Conservation (phyloP, 2,888 invertebrate genomes). For the Monopis laevigella region DNA sequence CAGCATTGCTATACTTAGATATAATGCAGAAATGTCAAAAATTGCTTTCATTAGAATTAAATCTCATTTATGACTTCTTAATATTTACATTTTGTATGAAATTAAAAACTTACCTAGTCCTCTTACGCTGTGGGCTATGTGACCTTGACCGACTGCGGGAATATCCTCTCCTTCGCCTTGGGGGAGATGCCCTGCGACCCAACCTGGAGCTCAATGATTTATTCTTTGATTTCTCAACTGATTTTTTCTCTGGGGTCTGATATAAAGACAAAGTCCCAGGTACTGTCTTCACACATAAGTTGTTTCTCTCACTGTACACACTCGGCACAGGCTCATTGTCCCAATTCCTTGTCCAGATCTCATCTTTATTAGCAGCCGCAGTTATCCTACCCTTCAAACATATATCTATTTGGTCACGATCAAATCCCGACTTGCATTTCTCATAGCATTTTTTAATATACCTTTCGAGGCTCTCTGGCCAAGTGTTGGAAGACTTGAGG, state of each 20-base stretch:
- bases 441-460: slow-evolving; percentile 94
- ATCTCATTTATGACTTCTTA: no score
- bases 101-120: slow-evolving; percentile 53
- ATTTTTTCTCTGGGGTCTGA: slow-evolving; percentile 57
- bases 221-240: slow-evolving; percentile 28
- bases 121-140: slow-evolving; percentile 60
- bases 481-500: slow-evolving; percentile 65
- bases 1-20: background rate
- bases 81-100: no score
- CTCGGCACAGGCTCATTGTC: slow-evolving; percentile 91
- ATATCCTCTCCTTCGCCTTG: slow-evolving; percentile 39
- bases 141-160: slow-evolving; percentile 52
- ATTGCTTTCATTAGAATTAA: slow-evolving; percentile 5
- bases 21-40: no score
- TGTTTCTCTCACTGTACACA: slow-evolving; percentile 74
- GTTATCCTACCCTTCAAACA: slow-evolving; percentile 95
- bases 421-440: slow-evolving; percentile 86
- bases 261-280: slow-evolving; percentile 66
- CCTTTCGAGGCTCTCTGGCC: slow-evolving; percentile 82
- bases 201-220: slow-evolving; percentile 31
- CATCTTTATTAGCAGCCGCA: slow-evolving; percentile 87
- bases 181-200: slow-evolving; percentile 40
- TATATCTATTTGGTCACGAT: slow-evolving; percentile 94
- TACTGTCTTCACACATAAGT: slow-evolving; percentile 70
- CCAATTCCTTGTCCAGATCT: slow-evolving; percentile 94